Base-by-base conservation (phyloP, 2,888 invertebrate genomes). In the Lampropteryx suffumata region DNA sequence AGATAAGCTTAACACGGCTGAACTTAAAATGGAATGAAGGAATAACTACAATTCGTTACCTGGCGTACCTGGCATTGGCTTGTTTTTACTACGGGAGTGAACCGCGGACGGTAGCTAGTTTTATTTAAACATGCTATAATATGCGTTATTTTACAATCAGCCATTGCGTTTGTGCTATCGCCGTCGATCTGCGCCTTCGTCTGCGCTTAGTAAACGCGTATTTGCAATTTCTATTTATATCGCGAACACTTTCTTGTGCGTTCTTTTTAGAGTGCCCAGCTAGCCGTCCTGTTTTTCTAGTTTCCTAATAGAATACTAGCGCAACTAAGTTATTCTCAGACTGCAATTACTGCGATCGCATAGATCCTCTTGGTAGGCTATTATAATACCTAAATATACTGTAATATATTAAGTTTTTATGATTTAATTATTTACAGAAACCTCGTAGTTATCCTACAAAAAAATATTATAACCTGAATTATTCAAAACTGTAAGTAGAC, bases 231-330 rank as follows among this genome's bases (percentile, higher is more conserved):
- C 71, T 79, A 80, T 79, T 79, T 75, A 70, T 78, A 79, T 36
- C 62, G 50, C 17, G 32, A 59, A 60, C 67, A 76, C 77, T 80
- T 81, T 82, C 79, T 69, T 80, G 57, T 42, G 53, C 40, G 60
- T 52, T 59, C 57, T 72, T 46, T 46, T 71, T 66, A 50, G 44
- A 34, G 55, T 55, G 46, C 43, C 54, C 52, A 57, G 56, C 59
- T 40, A 67, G 57, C 44, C 51, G 49, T 42, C 71, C 57, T 62
- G 76, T 71, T 73, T 70, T 66, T 68, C 76, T 69, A 70, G 75
- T 78, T 76, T 71, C 65, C 66, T 68, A 62, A 62, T 50, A 63
- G 58, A 59, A 67, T 55, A 62, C 53, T 54, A 44, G 14, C 37
- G 53, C 47, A 35, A 53, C n/a, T n/a, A 36, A 62, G 56, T 57